phyloP scores from a whole-genome alignment of 2,113 vertebrate species.

The Phyllopteryx taeniolatus region DNA sequence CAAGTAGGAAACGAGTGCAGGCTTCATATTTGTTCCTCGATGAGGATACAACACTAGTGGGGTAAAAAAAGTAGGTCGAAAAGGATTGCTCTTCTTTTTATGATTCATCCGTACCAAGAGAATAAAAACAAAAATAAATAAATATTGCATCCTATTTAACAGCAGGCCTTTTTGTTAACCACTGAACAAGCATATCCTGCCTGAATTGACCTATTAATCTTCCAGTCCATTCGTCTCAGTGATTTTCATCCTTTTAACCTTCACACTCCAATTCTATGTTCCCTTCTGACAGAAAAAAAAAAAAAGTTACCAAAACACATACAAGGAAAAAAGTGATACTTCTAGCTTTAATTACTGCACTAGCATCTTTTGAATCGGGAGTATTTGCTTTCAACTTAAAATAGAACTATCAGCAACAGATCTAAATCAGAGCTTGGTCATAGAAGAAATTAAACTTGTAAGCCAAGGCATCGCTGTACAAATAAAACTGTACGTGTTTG shows the following conservation, averaged over 20 bases:
- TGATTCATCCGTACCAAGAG: slow-evolving; percentile 4
- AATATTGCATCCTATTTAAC: neutral
- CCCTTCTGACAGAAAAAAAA: slow-evolving; percentile 20
- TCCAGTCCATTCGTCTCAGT: slow-evolving; percentile 29
- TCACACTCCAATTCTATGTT: slow-evolving; percentile 17
- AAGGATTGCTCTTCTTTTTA: neutral
- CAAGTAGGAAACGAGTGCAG: neutral
- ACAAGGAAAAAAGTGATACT: neutral
- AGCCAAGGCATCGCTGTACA: too few species aligned
- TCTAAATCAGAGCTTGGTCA: slow-evolving; percentile 26
- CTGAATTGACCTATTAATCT: slow-evolving; percentile 19
- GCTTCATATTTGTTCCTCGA: slow-evolving; percentile 2
- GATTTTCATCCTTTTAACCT: slow-evolving; percentile 31
- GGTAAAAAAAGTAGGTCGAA: neutral
- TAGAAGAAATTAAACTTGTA: too few species aligned
- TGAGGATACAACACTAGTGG: neutral
- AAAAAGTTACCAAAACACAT: slow-evolving; percentile 28
- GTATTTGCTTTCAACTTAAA: slow-evolving; percentile 41
- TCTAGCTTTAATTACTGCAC: neutral
- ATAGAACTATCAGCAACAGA: slow-evolving; percentile 26
- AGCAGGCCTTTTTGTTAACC: neutral
- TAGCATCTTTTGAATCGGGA: neutral
- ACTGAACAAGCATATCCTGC: slow-evolving; percentile 12
- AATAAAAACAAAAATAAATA: neutral
- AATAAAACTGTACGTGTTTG: slow-evolving; percentile 2